These are phyloP conservation scores for Rhinogobius similis DNA, from an alignment of 2,113 vertebrate genomes.

Conservation along the genomic window DNA sequence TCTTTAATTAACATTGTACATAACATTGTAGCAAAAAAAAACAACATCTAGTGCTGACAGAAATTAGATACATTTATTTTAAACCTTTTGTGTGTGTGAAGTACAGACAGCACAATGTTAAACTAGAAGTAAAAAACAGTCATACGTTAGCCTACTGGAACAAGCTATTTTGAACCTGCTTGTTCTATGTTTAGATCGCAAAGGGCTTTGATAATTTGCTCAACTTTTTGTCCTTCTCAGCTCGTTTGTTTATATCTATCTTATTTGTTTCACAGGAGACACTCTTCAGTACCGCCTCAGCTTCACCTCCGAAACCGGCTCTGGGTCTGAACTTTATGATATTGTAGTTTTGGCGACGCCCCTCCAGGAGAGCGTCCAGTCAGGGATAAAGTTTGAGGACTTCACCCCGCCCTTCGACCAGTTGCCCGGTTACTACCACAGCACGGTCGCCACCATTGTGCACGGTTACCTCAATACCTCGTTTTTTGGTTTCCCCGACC, in stretches of 20 bases:
- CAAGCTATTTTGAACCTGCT: neutral
- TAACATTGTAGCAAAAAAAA: too few relatives aligned
- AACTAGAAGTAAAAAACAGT: too few relatives aligned
- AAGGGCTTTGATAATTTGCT: too few relatives aligned
- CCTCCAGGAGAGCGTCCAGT: slow-evolving; percentile 77
- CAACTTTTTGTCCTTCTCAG: too few relatives aligned
- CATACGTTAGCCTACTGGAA: neutral
- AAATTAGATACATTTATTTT: too few relatives aligned
- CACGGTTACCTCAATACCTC: slow-evolving; percentile 97
- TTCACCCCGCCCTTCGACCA: slow-evolving; percentile 79
- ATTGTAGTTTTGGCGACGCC: slow-evolving; percentile 90
- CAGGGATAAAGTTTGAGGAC: slow-evolving; percentile 83
- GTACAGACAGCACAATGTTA: too few relatives aligned
- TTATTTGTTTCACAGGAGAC: slow-evolving; percentile 75
- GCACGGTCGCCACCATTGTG: slow-evolving; percentile 86
- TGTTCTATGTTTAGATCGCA: too few relatives aligned
- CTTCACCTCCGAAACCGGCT: slow-evolving; percentile 75
- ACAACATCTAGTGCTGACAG: too few relatives aligned
- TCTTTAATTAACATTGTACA: too few relatives aligned
- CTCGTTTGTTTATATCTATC: neutral
- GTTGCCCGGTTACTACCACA: slow-evolving; percentile 83
- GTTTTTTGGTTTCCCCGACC: slow-evolving; percentile 92
- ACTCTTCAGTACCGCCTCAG: slow-evolving; percentile 83
- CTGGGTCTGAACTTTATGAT: slow-evolving; percentile 83
- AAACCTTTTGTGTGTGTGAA: too few relatives aligned